Conservation (phyloP, 30 jellyfish, hydroid and myxozoan genomes). For the Turritopsis dohrnii region DNA sequence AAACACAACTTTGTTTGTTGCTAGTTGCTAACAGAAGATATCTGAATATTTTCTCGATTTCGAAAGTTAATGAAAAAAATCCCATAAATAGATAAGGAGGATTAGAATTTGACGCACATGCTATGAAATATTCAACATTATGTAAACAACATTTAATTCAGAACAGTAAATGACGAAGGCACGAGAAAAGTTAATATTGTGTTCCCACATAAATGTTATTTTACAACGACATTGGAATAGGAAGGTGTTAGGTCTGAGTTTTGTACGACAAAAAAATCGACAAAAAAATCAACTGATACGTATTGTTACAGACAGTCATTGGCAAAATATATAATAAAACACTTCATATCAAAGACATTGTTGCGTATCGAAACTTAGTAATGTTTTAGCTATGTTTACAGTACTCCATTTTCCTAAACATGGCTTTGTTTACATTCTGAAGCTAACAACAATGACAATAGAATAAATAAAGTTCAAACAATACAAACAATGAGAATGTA, state of each 20-base stretch:
- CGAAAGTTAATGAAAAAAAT: not conserved
- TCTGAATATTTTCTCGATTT: not conserved
- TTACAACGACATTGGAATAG: not conserved
- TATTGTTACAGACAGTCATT: not conserved
- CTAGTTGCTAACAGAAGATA: not conserved
- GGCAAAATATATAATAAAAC: not conserved
- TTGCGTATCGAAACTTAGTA: too few species aligned
- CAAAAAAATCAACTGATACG: not conserved
- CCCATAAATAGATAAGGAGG: not conserved
- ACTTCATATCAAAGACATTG: not conserved
- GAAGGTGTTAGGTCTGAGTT: not conserved
- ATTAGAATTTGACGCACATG: not conserved
- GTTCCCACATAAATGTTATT: not conserved
- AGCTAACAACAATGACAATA: not conserved
- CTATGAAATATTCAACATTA: not conserved
- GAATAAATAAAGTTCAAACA: not conserved
- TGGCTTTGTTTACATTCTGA: not conserved
- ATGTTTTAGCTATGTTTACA: too few species aligned
- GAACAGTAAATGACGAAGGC: not conserved
- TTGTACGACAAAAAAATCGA: not conserved
- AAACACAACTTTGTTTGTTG: too few species aligned
- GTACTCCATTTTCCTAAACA: not conserved
- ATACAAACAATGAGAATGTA: not conserved
- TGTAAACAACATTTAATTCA: not conserved
- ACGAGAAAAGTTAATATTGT: not conserved